A percentile compares a stretch with the other conserved stretches of the same genome.
phyloP scores from a whole-genome alignment of 1,140 invertebrate genomes.

The Helicorthomorpha holstii region DNA sequence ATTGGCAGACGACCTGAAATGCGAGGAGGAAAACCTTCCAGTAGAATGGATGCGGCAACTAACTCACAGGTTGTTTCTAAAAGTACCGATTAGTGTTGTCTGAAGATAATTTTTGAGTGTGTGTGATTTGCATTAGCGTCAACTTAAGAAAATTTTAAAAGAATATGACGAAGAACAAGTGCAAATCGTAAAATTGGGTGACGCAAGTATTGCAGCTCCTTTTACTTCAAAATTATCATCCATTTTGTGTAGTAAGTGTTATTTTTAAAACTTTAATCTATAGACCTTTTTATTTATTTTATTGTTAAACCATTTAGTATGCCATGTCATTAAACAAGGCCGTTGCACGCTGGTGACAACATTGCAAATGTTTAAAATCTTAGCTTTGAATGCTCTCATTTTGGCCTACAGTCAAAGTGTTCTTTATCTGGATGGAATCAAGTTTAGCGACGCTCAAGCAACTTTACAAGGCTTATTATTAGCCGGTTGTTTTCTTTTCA shows the following conservation, averaged over 20 bases:
- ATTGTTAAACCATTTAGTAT: too few species aligned
- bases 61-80: constrained; percentile 10
- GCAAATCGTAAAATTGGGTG: constrained; percentile 83
- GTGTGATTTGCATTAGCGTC: constrained; percentile 21
- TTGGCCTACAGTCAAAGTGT: constrained; percentile 97
- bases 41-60: constrained; percentile 5
- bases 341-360: constrained; percentile 97
- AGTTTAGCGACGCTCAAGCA: constrained; percentile 93
- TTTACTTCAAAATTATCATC: constrained; percentile 97
- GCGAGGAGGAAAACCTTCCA: constrained; percentile 2
- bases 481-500: constrained; percentile 93
- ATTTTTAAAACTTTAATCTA: not conserved
- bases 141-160: constrained; percentile 60
- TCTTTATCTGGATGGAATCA: constrained; percentile 93
- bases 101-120: not conserved
- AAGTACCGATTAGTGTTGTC: not conserved
- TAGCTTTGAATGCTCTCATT: constrained; percentile 95
- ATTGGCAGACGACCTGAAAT: constrained; percentile 12
- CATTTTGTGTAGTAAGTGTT: constrained; percentile 74
- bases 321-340: constrained; percentile 97
- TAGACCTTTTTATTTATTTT: constrained; percentile 18
- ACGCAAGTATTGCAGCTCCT: constrained; percentile 97
- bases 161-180: constrained; percentile 78
- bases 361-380: constrained; percentile 99
- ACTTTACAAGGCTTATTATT: constrained; percentile 86